Evolutionary conservation across 1,140 invertebrate genomes (phyloP).

Genomic region (Platorchestia sp.): DNA sequence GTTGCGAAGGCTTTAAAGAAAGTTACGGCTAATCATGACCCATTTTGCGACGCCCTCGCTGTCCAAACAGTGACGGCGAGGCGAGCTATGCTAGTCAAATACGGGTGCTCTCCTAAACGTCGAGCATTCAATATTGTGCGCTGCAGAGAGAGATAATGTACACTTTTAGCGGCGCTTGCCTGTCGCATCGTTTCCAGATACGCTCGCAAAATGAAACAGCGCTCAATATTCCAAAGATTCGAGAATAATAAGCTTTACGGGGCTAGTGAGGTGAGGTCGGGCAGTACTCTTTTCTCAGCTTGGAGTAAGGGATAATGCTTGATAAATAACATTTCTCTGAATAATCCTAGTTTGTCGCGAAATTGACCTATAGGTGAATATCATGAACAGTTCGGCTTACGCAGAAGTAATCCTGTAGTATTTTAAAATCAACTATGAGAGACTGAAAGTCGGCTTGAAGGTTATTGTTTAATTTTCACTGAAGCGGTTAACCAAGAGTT

Average conservation of each 20-base stretch:
- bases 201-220: not conserved
- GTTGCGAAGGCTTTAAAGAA: conserved; percentile 41
- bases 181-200: conserved; percentile 44
- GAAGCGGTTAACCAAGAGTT: no score
- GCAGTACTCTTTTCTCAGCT: not conserved
- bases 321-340: not conserved
- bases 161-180: conserved; percentile 16
- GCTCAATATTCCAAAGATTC: not conserved
- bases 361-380: not conserved
- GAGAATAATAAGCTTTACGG: not conserved
- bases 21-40: conserved; percentile 42
- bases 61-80: conserved; percentile 45
- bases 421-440: no score
- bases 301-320: not conserved
- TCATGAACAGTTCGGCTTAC: not conserved
- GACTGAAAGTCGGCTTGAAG: no score
- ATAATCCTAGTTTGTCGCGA: not conserved
- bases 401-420: no score
- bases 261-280: not conserved
- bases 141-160: conserved; percentile 34
- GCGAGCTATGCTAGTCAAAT: conserved; percentile 41
- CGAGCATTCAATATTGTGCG: conserved; percentile 53
- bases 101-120: conserved; percentile 27
- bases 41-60: conserved; percentile 45
- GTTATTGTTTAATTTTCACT: no score